Conservation (phyloP, 2,113 vertebrate species). For the Ciconia maguari region DNA sequence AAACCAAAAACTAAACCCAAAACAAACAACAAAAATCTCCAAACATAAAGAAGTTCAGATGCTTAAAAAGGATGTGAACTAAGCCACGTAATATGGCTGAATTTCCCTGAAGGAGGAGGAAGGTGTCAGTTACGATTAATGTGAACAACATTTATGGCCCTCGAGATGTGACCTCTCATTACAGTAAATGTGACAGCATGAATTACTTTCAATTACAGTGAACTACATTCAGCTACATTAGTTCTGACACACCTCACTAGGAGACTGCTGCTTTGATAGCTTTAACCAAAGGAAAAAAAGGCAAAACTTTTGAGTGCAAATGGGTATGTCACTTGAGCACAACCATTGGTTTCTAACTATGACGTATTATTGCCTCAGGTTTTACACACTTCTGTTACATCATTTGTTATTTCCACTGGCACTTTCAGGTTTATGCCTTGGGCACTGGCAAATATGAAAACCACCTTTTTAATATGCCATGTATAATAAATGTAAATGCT, state of each 20-base stretch:
- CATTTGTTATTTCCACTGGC: constrained; percentile 19
- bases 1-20: neutral
- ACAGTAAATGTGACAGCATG: constrained; percentile 75
- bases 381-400: neutral
- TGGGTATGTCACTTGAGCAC: neutral
- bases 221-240: constrained; percentile 54
- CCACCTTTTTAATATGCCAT: neutral
- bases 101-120: constrained; percentile 63
- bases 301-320: neutral
- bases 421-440: neutral
- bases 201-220: constrained; percentile 77
- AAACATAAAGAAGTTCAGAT: constrained; percentile 7
- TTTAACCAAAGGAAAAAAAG: neutral
- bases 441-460: neutral
- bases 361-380: neutral
- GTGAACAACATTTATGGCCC: constrained; percentile 62
- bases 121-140: constrained; percentile 73
- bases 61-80: constrained; percentile 45
- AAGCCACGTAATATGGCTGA: constrained; percentile 7
- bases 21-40: neutral
- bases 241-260: constrained; percentile 61
- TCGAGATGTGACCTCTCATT: constrained; percentile 68
- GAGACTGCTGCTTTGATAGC: constrained; percentile 44
- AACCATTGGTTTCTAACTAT: neutral
- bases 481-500: neutral